phyloP scores from a whole-genome alignment of 64 coral and sea anemone species.

The Platygyra sinensis region DNA sequence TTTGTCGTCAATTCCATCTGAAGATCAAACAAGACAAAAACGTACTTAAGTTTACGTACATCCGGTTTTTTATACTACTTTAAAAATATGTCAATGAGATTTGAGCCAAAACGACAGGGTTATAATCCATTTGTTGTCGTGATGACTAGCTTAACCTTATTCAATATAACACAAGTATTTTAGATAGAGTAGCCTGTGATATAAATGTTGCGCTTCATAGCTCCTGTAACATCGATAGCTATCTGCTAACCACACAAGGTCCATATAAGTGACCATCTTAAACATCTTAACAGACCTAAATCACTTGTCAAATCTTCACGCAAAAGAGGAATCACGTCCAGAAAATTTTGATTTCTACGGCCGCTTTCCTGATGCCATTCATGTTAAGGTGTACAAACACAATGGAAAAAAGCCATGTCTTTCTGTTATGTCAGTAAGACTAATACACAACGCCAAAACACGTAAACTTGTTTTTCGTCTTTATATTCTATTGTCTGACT shows the following conservation, averaged over 20 bases:
- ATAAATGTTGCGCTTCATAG: not conserved
- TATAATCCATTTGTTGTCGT: conserved; percentile 11
- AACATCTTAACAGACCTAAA: not conserved
- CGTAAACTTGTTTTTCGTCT: not conserved
- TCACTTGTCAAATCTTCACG: not conserved
- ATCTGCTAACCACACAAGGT: not conserved
- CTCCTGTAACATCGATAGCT: not conserved
- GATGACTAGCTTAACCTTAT: not conserved
- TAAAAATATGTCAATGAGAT: not conserved
- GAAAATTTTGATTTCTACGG: not conserved
- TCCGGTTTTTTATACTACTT: not conserved
- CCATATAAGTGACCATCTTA: not conserved
- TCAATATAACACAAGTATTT: conserved; percentile 23
- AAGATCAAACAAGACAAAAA: not conserved
- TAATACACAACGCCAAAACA: not conserved
- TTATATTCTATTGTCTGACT: conserved; percentile 28
- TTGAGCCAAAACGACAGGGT: not conserved
- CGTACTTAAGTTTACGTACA: no score
- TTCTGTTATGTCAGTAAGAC: not conserved
- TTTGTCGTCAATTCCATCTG: not conserved
- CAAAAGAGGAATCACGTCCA: conserved; percentile 3
- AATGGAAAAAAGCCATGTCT: no score
- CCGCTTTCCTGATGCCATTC: no score
- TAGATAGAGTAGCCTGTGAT: not conserved
- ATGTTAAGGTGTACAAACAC: no score